Percentiles rank a stretch among this genome's conserved stretches.
Evolutionary conservation across 2,113 vertebrate species (phyloP).

Genomic region (Callocephalon fimbriatum): DNA sequence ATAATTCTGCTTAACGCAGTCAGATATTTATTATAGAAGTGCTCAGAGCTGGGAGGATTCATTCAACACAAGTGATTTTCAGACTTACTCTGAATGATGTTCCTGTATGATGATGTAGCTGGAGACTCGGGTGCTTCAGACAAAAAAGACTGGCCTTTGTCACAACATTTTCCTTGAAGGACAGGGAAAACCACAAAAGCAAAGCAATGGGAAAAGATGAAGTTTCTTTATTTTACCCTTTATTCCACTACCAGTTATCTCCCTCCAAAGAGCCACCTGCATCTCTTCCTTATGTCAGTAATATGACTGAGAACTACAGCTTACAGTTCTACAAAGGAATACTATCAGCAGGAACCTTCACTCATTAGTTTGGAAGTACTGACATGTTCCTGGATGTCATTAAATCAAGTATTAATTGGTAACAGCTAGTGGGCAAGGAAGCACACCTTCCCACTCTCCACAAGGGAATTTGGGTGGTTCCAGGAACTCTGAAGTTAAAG

Average conservation of each 20-base stretch:
- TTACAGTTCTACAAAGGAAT: background rate
- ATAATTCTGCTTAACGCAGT: background rate
- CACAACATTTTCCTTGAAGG: constrained; percentile 86
- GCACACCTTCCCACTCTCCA: background rate
- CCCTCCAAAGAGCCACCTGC: background rate
- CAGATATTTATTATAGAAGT: background rate
- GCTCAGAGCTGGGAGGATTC: background rate
- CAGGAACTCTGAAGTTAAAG: background rate
- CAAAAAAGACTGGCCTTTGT: constrained; percentile 90
- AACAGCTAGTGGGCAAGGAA: background rate
- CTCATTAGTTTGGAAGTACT: background rate
- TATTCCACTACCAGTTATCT: background rate
- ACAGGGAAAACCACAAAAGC: background rate
- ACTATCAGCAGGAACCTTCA: background rate
- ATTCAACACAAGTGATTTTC: background rate
- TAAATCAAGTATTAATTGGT: background rate
- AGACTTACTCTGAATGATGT: constrained; percentile 89
- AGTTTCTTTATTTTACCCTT: background rate
- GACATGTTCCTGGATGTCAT: background rate
- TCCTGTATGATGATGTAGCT: constrained; percentile 81
- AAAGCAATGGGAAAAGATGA: background rate
- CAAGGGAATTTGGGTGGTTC: background rate
- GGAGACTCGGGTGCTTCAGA: constrained; percentile 85
- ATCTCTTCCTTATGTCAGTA: background rate
- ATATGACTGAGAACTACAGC: background rate